Percentiles rank a stretch among this genome's conserved stretches.
Evolutionary conservation across 2,888 invertebrate genomes (phyloP).

Genomic region (Drosophila austrosaltans): DNA sequence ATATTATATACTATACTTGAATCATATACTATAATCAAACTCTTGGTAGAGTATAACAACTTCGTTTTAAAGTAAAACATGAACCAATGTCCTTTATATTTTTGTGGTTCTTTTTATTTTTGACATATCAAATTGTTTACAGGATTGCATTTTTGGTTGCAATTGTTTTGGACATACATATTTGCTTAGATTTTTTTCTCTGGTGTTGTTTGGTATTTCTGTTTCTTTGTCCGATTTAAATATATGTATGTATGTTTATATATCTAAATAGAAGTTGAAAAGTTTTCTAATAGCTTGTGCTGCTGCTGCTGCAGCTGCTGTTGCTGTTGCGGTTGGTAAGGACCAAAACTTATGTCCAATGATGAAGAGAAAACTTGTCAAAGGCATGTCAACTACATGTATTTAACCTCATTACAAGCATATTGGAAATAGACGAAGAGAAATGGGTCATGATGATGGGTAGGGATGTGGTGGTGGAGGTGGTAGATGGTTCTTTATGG

Average conservation of each 20-base stretch:
- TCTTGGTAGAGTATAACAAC: background rate
- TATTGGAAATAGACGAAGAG: slow-evolving; percentile 14
- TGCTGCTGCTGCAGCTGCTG: slow-evolving; percentile 10
- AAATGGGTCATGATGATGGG: slow-evolving; percentile 14
- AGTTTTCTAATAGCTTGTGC: slow-evolving; percentile 36
- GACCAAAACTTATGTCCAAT: slow-evolving; percentile 10
- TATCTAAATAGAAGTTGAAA: slow-evolving; percentile 2
- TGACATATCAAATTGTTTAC: slow-evolving; percentile 40
- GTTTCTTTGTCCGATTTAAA: slow-evolving; percentile 20
- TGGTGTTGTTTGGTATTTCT: slow-evolving; percentile 40
- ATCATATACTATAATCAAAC: no score
- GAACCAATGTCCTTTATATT: background rate
- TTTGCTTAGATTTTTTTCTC: slow-evolving; percentile 26
- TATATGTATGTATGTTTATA: background rate
- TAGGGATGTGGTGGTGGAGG: background rate
- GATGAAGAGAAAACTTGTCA: slow-evolving; percentile 8
- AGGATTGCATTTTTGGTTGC: slow-evolving; percentile 27
- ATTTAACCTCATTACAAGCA: slow-evolving; percentile 33
- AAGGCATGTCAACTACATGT: slow-evolving; percentile 21
- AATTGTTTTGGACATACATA: slow-evolving; percentile 35
- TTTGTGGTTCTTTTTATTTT: slow-evolving; percentile 23
- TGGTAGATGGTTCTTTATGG: background rate
- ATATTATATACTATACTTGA: no score
- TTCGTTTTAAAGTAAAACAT: background rate
- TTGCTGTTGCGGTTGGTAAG: slow-evolving; percentile 18